phyloP scores from a whole-genome alignment of 2,797 vertebrate species.

The Leptoclinus maculatus region DNA sequence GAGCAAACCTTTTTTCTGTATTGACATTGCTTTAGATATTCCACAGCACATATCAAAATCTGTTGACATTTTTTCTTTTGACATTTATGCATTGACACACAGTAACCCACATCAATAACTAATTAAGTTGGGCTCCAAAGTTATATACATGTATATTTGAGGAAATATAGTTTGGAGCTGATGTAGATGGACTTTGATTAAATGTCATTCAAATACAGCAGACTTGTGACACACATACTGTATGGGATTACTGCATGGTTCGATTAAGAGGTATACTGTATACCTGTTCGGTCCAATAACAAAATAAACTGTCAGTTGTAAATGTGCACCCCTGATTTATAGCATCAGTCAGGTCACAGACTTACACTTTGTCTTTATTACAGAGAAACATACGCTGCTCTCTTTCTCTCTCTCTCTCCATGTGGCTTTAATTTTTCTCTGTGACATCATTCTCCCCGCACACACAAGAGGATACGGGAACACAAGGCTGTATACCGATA shows the following conservation, averaged over 20 bases:
- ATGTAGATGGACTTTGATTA: background rate
- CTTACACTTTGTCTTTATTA: background rate
- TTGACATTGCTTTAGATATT: background rate
- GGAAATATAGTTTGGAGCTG: background rate
- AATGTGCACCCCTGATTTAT: constrained; percentile 19
- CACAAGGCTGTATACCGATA: constrained; percentile 48
- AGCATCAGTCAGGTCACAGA: constrained; percentile 6
- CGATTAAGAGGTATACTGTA: background rate
- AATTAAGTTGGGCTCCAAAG: constrained; percentile 5
- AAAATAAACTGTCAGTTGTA: background rate
- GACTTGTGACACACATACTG: background rate
- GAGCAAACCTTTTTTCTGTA: background rate
- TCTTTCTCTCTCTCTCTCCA: constrained; percentile 42
- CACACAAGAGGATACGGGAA: constrained; percentile 37
- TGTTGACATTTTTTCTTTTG: background rate
- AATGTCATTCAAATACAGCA: background rate
- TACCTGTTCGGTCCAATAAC: background rate
- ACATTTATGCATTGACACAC: background rate
- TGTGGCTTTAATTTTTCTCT: constrained; percentile 74
- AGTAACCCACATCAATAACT: constrained; percentile 3
- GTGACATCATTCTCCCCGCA: constrained; percentile 62
- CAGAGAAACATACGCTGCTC: constrained; percentile 17
- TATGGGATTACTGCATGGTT: constrained; percentile 9
- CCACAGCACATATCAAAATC: background rate
- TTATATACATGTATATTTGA: background rate